Base-by-base conservation (phyloP, 2,113 vertebrate genomes). In the Gallinago media region DNA sequence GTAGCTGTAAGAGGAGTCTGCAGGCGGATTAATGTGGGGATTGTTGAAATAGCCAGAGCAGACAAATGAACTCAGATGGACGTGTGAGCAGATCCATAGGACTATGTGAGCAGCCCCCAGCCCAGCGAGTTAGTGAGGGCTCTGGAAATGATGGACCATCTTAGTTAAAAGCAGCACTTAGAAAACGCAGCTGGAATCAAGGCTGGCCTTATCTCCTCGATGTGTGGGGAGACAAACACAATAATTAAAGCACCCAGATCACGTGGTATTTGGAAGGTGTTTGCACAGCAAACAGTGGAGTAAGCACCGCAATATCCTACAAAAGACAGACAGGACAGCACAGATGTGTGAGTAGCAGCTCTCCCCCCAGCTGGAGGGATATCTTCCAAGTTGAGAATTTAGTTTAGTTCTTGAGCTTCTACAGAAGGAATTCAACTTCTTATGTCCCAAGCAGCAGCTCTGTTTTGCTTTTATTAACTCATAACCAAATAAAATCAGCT, bases 61-160 rank as follows among this genome's bases (percentile, higher is more conserved):
- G 92, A 54, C 85, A 88, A 29, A 77, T 50, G 68, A 94, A 65
- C 46, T 77, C 86, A n/a, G 71, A n/a, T 70, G 79, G 82, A 70
- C 52, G 11, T 1, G 5, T 3, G 52, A 47, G 46, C 0, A 2
- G 31, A 62, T 92, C n/a, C 0, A 16, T 66, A 40, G 6, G n/a
- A 81, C 31, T 25, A 22, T 0, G 2, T 49, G 72, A 92, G 76
- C 68, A 59, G 68, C 13, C 18, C 44, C n/a, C 13, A 42, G 77
- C 16, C 62, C 1, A 2, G 52, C 9, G 17, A 7, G 42, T n/a
- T 8, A 75, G 54, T 0, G 22, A 75, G 36, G 44, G 63, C 58
- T 54, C 38, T 55, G 56, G 62, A 65, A 90, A 78, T 0, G 2
- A 16, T 0, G 1, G 26, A 20, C 36, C 3, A 6, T 23, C 46